These are phyloP conservation scores for Lindbergichthys nudifrons DNA, from an alignment of 2,797 vertebrate species.

Conservation along the genomic window DNA sequence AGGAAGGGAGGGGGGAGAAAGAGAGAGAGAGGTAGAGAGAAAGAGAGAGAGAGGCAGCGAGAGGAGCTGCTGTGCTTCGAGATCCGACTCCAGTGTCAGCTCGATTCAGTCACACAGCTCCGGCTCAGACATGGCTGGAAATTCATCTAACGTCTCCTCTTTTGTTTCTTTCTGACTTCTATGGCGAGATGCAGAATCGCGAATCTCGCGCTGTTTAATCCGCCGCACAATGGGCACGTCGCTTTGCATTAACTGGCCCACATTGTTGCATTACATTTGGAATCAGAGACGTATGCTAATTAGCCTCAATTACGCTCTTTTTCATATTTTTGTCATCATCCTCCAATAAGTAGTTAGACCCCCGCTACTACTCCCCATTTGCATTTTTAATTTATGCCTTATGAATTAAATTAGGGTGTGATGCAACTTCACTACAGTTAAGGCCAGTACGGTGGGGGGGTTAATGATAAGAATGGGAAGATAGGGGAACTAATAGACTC, in stretches of 20 bases:
- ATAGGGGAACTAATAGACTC: slow-evolving; percentile 73
- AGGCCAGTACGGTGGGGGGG: slow-evolving; percentile 60
- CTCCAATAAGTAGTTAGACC: slow-evolving; percentile 55
- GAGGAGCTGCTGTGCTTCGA: slow-evolving; percentile 34
- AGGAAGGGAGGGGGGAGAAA: slow-evolving; percentile 10
- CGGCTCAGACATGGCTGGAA: slow-evolving; percentile 78
- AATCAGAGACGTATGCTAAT: slow-evolving; percentile 75
- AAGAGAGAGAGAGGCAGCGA: not conserved
- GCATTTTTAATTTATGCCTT: slow-evolving; percentile 72
- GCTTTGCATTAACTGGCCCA: slow-evolving; percentile 69
- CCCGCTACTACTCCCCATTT: slow-evolving; percentile 51
- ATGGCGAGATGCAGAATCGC: slow-evolving; percentile 73
- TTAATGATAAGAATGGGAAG: slow-evolving; percentile 74
- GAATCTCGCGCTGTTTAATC: slow-evolving; percentile 73
- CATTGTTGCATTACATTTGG: slow-evolving; percentile 63
- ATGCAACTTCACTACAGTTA: slow-evolving; percentile 67
- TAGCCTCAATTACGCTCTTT: slow-evolving; percentile 69
- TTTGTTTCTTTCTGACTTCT: slow-evolving; percentile 78
- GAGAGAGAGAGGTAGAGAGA: not conserved
- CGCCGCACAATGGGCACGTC: slow-evolving; percentile 74
- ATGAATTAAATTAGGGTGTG: slow-evolving; percentile 73
- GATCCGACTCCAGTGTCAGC: slow-evolving; percentile 74
- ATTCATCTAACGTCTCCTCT: slow-evolving; percentile 77
- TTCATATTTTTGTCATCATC: slow-evolving; percentile 72
- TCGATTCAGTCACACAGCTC: slow-evolving; percentile 81